Evolutionary conservation across 2,888 invertebrate species (phyloP).

Genomic region (Loripinus fragilis): DNA sequence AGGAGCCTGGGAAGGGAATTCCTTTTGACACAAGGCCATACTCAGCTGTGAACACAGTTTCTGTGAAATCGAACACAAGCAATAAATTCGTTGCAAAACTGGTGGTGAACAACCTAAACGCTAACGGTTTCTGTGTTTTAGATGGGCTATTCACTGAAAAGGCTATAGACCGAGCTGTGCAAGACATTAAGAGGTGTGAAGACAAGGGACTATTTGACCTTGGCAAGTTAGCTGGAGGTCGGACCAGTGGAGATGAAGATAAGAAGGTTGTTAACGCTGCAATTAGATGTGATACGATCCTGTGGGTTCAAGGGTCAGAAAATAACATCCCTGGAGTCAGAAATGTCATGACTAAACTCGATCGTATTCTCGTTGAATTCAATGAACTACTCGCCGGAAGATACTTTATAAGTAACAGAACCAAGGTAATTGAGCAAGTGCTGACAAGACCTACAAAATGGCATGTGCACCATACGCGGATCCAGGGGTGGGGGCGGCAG

Average conservation of each 20-base stretch:
- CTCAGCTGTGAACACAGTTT: slow-evolving; percentile 2
- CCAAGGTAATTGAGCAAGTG: slow-evolving; percentile 93
- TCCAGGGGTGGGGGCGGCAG: no score
- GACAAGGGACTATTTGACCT: slow-evolving; percentile 24
- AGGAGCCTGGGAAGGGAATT: slow-evolving; percentile 33
- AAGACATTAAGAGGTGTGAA: slow-evolving; percentile 49
- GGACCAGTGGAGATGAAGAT: slow-evolving; percentile 51
- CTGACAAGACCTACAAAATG: no score
- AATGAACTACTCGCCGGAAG: slow-evolving; percentile 84
- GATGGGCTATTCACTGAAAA: slow-evolving; percentile 51
- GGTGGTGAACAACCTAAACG: slow-evolving; percentile 38
- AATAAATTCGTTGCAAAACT: slow-evolving; percentile 36
- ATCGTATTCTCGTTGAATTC: slow-evolving; percentile 47
- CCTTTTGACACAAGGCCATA: slow-evolving; percentile 55
- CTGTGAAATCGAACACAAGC: slow-evolving; percentile 15
- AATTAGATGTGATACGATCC: slow-evolving; percentile 95
- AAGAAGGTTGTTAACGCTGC: slow-evolving; percentile 51
- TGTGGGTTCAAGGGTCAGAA: slow-evolving; percentile 90
- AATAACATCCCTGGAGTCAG: slow-evolving; percentile 41
- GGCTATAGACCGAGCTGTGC: slow-evolving; percentile 37
- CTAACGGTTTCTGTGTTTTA: slow-evolving; percentile 55
- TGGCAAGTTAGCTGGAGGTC: slow-evolving; percentile 57
- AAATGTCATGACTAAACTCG: slow-evolving; percentile 53
- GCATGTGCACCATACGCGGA: no score
- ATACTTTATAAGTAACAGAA: slow-evolving; percentile 93